A percentile compares a stretch with the other conserved stretches of the same genome.
phyloP scores from a whole-genome alignment of 2,113 vertebrate genomes.

The Abramis brama region DNA sequence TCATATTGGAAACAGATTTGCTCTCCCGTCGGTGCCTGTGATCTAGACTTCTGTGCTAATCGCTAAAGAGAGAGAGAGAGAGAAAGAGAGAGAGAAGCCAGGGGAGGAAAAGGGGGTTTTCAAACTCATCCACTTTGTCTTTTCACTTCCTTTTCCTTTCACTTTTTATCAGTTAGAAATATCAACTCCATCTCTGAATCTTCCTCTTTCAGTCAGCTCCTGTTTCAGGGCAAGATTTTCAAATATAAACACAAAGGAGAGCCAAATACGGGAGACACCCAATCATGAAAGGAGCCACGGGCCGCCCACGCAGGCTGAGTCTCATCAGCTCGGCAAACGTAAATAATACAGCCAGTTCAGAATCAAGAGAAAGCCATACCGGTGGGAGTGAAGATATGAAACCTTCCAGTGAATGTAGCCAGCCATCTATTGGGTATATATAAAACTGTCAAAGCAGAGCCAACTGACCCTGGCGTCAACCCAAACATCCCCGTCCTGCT shows the following conservation, averaged over 20 bases:
- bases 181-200: constrained; percentile 23
- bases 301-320: constrained; percentile 22
- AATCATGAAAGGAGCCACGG: neutral
- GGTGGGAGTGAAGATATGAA: constrained; percentile 36
- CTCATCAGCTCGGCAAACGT: constrained; percentile 38
- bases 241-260: constrained; percentile 24
- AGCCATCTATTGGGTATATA: constrained; percentile 67
- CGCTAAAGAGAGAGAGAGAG: constrained; percentile 54
- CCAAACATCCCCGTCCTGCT: constrained; percentile 65
- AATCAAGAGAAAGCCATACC: constrained; percentile 16
- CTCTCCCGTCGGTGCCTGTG: constrained; percentile 64
- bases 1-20: constrained; percentile 87
- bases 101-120: constrained; percentile 52
- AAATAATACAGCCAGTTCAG: constrained; percentile 41
- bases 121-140: constrained; percentile 69
- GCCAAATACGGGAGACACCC: constrained; percentile 19
- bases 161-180: constrained; percentile 52
- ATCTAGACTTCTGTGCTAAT: constrained; percentile 67
- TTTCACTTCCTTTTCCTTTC: constrained; percentile 13
- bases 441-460: constrained; percentile 77
- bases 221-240: constrained; percentile 9
- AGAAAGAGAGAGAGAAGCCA: constrained; percentile 47
- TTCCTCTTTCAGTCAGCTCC: neutral
- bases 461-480: constrained; percentile 75
- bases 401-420: constrained; percentile 41